phyloP scores from a whole-genome alignment of 64 coral and sea anemone genomes.

The Montipora cactus region DNA sequence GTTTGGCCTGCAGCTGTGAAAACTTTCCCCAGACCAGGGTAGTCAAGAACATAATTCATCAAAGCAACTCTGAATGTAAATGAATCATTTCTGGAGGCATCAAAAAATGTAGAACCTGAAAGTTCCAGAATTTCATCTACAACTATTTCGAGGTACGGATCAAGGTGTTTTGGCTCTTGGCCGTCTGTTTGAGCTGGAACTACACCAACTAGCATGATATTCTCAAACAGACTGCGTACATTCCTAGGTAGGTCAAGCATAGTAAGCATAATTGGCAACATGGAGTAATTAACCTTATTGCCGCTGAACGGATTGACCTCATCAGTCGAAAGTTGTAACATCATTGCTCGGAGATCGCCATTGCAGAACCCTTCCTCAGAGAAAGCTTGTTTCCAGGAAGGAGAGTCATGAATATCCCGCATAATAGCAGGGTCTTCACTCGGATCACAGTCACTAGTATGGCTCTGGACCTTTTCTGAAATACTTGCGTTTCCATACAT shows the following conservation, averaged over 20 bases:
- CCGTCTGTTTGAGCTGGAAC: slow-evolving; percentile 4
- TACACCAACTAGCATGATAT: slow-evolving; percentile 23
- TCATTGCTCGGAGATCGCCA: neutral
- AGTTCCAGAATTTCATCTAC: slow-evolving; percentile 22
- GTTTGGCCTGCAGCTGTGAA: neutral
- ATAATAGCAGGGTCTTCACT: no score
- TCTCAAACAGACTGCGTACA: neutral
- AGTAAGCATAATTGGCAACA: slow-evolving; percentile 32
- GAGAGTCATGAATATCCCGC: no score
- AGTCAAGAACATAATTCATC: slow-evolving; percentile 8
- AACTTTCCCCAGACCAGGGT: slow-evolving; percentile 5
- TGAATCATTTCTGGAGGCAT: neutral
- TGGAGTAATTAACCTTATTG: slow-evolving; percentile 17
- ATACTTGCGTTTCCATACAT: slow-evolving; percentile 35
- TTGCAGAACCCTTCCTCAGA: no score
- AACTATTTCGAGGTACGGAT: slow-evolving; percentile 1
- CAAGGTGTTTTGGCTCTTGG: neutral
- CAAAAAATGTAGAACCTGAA: neutral
- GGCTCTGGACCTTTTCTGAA: slow-evolving; percentile 11
- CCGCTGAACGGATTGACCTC: slow-evolving; percentile 11
- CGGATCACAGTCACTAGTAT: no score
- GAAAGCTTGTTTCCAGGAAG: no score
- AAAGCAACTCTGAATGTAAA: neutral
- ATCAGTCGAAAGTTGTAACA: slow-evolving; percentile 16
- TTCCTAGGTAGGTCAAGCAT: neutral